These are phyloP conservation scores for Phalanger gymnotis DNA, from an alignment of 2,797 vertebrate species.

Conservation along the genomic window DNA sequence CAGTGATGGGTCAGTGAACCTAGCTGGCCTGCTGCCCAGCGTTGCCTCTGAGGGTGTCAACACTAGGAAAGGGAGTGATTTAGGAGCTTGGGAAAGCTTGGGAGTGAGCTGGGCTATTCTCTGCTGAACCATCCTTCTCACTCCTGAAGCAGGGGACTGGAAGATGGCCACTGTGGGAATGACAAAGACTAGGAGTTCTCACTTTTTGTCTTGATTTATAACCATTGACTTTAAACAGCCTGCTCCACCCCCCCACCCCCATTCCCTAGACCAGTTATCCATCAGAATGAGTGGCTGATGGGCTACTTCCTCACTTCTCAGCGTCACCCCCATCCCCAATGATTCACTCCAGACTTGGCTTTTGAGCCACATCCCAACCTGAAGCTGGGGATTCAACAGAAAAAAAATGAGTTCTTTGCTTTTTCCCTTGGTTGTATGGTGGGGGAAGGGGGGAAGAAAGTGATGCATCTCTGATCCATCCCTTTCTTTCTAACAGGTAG, in stretches of 20 bases:
- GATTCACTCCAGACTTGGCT: background rate
- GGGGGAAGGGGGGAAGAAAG: background rate
- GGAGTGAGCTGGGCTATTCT: conserved; percentile 29
- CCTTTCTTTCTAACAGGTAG: background rate
- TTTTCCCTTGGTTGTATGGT: background rate
- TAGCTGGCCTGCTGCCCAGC: background rate
- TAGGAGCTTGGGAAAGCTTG: conserved; percentile 50
- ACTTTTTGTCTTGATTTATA: conserved; percentile 56
- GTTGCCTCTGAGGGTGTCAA: background rate
- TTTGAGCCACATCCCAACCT: background rate
- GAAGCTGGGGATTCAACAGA: background rate
- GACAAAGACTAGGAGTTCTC: conserved; percentile 45
- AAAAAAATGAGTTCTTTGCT: conserved; percentile 32
- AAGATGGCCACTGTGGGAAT: conserved; percentile 53
- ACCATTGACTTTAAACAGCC: background rate
- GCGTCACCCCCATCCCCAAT: background rate
- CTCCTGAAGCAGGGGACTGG: background rate
- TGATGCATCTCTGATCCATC: background rate
- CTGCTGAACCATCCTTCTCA: background rate
- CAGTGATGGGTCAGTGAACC: background rate
- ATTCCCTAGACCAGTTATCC: background rate
- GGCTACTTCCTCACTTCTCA: background rate
- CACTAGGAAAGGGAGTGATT: conserved; percentile 13
- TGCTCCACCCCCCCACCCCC: fast-evolving
- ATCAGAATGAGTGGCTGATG: background rate